These are phyloP conservation scores for Lutjanus campechanus DNA, from an alignment of 2,797 vertebrate species.

Conservation along the genomic window DNA sequence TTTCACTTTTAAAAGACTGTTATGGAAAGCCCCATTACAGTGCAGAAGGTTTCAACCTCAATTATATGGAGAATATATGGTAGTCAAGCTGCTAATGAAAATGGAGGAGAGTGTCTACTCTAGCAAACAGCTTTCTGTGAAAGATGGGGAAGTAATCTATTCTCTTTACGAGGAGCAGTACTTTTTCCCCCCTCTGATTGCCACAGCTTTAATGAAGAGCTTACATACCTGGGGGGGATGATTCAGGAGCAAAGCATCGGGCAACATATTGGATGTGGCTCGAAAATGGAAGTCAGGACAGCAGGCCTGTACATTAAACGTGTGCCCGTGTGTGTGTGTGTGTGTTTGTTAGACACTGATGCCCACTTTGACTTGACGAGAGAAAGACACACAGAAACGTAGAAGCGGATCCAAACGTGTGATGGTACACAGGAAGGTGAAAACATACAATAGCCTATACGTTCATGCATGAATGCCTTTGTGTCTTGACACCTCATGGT, in stretches of 20 bases:
- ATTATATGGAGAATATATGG: constrained; percentile 85
- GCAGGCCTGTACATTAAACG: constrained; percentile 27
- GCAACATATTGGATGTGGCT: constrained; percentile 61
- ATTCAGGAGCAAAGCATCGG: constrained; percentile 60
- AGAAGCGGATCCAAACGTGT: constrained; percentile 22
- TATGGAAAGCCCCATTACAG: constrained; percentile 86
- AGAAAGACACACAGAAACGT: neutral
- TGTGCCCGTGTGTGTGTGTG: constrained; percentile 1
- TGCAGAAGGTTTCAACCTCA: constrained; percentile 84
- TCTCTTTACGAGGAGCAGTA: constrained; percentile 81
- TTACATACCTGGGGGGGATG: constrained; percentile 76
- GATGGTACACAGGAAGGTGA: constrained; percentile 22
- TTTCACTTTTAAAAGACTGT: constrained; percentile 83
- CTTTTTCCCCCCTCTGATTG: constrained; percentile 73
- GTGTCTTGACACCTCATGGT: constrained; percentile 21
- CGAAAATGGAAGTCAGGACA: constrained; percentile 56
- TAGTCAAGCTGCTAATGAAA: constrained; percentile 84
- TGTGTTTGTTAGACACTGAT: neutral
- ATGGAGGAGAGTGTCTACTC: constrained; percentile 81
- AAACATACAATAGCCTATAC: constrained; percentile 18
- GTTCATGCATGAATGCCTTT: constrained; percentile 17
- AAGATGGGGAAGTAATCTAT: constrained; percentile 83
- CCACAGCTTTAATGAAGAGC: constrained; percentile 80
- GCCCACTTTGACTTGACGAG: neutral
- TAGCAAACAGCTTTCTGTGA: constrained; percentile 78